Evolutionary conservation across 2,797 vertebrate genomes (phyloP).

Genomic region (Myiotriccus ornatus): DNA sequence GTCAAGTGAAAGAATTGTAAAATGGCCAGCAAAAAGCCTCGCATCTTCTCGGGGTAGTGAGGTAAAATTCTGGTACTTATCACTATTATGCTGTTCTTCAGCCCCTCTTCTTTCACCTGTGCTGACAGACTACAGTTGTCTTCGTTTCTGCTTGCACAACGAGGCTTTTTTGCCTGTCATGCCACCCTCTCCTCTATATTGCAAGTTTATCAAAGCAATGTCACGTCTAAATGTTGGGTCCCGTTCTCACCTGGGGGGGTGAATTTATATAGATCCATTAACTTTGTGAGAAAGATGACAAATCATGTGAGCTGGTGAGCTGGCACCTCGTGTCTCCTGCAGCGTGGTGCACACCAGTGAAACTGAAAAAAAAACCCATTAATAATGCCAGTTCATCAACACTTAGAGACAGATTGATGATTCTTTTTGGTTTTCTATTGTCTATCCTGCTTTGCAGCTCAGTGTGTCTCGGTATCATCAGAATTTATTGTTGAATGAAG

Average conservation of each 20-base stretch:
- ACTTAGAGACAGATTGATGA: neutral
- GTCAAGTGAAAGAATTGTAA: conserved; percentile 23
- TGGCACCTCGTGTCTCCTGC: neutral
- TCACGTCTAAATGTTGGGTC: neutral
- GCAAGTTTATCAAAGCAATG: neutral
- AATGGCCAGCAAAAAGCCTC: conserved; percentile 10
- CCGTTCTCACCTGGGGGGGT: neutral
- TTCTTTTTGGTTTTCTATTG: neutral
- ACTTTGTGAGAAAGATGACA: neutral
- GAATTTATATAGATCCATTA: neutral
- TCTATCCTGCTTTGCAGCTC: neutral
- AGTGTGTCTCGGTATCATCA: neutral
- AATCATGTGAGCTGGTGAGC: neutral
- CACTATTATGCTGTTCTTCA: conserved; percentile 5
- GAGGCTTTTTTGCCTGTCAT: neutral
- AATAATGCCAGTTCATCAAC: neutral
- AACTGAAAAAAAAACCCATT: neutral
- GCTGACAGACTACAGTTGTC: conserved; percentile 31
- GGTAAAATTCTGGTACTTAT: conserved; percentile 6
- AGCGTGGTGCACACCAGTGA: neutral
- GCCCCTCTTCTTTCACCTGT: conserved; percentile 26
- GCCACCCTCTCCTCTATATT: neutral
- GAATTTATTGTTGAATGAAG: neutral
- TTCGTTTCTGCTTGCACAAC: neutral
- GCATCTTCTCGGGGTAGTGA: neutral